Conservation (phyloP, 2,797 vertebrate genomes). For the Rhyacichthys aspro region DNA sequence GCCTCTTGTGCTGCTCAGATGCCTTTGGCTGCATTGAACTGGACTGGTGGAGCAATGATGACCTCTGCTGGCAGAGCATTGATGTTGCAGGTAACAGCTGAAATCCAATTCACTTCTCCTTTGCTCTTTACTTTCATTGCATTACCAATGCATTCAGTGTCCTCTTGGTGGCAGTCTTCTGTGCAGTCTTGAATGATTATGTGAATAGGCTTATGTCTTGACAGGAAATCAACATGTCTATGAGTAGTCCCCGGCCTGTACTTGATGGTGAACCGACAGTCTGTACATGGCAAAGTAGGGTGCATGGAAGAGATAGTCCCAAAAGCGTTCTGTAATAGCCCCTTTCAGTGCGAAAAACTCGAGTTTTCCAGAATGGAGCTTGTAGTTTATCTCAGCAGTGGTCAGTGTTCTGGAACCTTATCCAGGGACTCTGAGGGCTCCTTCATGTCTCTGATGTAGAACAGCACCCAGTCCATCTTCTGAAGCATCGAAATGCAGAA, state of each 20-base stretch:
- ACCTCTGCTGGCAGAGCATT: not conserved
- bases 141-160: not conserved
- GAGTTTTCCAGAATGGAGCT: not conserved
- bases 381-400: not conserved
- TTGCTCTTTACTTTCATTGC: not conserved
- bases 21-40: not conserved
- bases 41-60: not conserved
- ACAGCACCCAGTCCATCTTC: conserved; percentile 22
- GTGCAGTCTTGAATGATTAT: conserved; percentile 12
- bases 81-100: conserved; percentile 8
- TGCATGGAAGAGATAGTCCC: conserved; percentile 1
- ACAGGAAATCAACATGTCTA: not conserved
- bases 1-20: conserved; percentile 6
- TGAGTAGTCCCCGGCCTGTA: too few relatives aligned
- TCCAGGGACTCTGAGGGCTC: not conserved
- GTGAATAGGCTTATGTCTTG: conserved; percentile 4
- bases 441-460: conserved; percentile 12
- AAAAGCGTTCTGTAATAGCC: not conserved
- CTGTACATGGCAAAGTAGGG: not conserved
- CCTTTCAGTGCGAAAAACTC: not conserved
- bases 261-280: not conserved
- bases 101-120: conserved; percentile 9
- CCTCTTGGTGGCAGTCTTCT: not conserved
- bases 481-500: conserved; percentile 7
- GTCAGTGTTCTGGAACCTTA: not conserved